Evolutionary conservation across 2,797 vertebrate genomes (phyloP), one percentile per base, ranked within the genome.

Genomic region (Etheostoma perlongum): DNA sequence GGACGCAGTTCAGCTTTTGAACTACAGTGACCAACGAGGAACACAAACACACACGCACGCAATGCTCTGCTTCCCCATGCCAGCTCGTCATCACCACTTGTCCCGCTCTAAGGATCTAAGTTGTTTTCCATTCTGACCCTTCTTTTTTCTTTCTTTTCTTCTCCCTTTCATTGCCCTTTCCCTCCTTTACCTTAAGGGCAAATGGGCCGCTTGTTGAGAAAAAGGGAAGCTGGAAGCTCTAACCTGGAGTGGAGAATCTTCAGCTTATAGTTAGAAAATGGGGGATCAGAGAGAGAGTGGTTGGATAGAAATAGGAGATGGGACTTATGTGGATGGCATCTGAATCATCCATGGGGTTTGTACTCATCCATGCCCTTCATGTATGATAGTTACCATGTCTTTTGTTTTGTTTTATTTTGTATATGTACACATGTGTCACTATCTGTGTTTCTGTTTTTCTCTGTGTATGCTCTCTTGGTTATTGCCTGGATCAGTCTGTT

Each of bases 21-120:
- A 94, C 93, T 93, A 90, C 88, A 91, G 79, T 90, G 88, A 93
- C 89, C 85, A 61, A 79, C 91, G 87, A 93, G 85, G 89, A 93
- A 94, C 91, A 93, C 93, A 94, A 93, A 93, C 93, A 94, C 90
- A 94, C 92, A 94, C 89, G 82, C 94, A 95, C 90, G 88, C 93
- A 92, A 94, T 90, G 81, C 91, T 88, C 89, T 85, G 91, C 88
- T 91, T 93, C 89, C 78, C 86, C 67, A 70, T 88, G 92, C 91
- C 91, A 93, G 90, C 78, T 73, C 89, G 85, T 78, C 87, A 87
- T 93, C 89, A 61, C 71, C 86, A 76, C 87, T 90, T 69, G 83
- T 79, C 78, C 81, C 42, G 64, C 87, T 91, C 87, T 78, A 84
- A 92, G 85, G 89, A 93, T 90, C 86, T 90, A 90, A 93, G 86